Base-by-base conservation (phyloP, 2,888 invertebrate genomes). In the Elmis aenea region DNA sequence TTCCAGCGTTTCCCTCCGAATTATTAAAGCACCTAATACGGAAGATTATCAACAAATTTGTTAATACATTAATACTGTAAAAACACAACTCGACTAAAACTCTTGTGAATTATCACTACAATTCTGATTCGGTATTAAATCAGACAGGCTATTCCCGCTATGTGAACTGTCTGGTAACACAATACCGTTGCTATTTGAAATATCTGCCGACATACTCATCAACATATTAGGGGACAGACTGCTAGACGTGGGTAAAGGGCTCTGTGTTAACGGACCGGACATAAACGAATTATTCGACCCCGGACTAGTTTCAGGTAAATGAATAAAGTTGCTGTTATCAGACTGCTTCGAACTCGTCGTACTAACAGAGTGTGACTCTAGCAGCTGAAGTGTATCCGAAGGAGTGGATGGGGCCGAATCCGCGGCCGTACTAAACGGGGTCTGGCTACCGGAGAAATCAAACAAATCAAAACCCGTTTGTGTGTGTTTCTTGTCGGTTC, bases 351-450 rank as follows among this genome's bases (percentile, higher is more conserved):
- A 53, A 30, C 55, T 52, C 13, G 45, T 50, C 6, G 57, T 56
- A 36, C 56, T 56, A 14, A 55, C 54, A 21, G 61, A 55, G 13
- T 59, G 60, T 23, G 59, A 58, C 29, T 68, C 67, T 13, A 65
- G 37, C 38, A 63, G 52, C 22, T 64, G 58, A 29, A 64, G 45
- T 5, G 62, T 58, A 45, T 69, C 68, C 3, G 64, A 63, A 6
- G 66, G 64, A 2, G 67, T 67, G 6, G 67, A 64, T 12, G 67
- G 66, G 3, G 59, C 66, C 11, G 69, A 66, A 49, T 68, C 67
- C 16, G 67, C 44, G 16, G 58, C 53, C 6, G 58, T 53, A 38
- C 57, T 56, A 6, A 66, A 59, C 6, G 68, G 66, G 3, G 67
- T 66, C 33, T 60, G 61, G 41, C 55, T 56, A 11, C 57, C 39